phyloP scores from a whole-genome alignment of 1,140 invertebrate genomes.

The Drosophila orena region DNA sequence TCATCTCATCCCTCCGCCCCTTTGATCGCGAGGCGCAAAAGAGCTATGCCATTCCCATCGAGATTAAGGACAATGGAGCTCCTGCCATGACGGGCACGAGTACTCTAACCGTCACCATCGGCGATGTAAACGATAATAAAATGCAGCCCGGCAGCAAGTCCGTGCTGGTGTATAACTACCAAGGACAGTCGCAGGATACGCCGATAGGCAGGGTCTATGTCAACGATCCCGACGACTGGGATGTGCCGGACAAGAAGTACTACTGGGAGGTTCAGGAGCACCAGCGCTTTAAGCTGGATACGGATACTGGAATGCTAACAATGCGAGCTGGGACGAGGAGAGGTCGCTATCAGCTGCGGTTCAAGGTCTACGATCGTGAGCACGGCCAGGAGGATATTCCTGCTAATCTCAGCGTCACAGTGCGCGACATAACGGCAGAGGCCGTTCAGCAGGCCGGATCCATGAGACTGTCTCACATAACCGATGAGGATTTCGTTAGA shows the following conservation, averaged over 20 bases:
- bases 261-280: constrained; percentile 87
- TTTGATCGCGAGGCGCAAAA: constrained; percentile 90
- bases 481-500: constrained; percentile 89
- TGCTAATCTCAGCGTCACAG: constrained; percentile 87
- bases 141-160: constrained; percentile 89
- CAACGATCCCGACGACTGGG: constrained; percentile 90
- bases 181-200: constrained; percentile 87
- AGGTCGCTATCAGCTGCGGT: constrained; percentile 87
- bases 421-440: constrained; percentile 88
- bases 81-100: constrained; percentile 88
- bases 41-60: constrained; percentile 88
- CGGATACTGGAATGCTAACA: constrained; percentile 88
- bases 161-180: constrained; percentile 90
- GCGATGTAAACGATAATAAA: constrained; percentile 90
- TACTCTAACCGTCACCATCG: constrained; percentile 89
- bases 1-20: constrained; percentile 87
- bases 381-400: constrained; percentile 86
- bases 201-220: constrained; percentile 89
- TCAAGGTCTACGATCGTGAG: constrained; percentile 88
- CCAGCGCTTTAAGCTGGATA: constrained; percentile 87
- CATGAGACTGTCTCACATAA: constrained; percentile 87
- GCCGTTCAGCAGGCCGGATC: constrained; percentile 89
- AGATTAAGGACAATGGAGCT: constrained; percentile 87
- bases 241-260: constrained; percentile 89
- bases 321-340: constrained; percentile 88